A percentile compares a stretch with the other conserved stretches of the same genome.
phyloP scores from a whole-genome alignment of 2,797 vertebrate genomes.

The Pyrocephalus nanus region DNA sequence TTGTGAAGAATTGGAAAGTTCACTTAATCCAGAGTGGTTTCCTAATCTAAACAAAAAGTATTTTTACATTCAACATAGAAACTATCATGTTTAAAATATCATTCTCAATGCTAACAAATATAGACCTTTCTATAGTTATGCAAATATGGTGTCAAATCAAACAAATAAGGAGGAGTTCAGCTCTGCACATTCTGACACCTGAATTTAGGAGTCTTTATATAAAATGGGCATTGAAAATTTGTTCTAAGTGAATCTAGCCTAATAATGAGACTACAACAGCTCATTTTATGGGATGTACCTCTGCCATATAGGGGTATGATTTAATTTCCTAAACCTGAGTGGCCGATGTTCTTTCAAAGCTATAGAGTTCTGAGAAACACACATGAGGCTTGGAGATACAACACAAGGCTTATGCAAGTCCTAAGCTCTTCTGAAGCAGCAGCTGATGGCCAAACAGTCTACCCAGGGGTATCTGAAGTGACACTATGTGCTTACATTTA shows the following conservation, averaged over 20 bases:
- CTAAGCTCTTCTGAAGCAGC: background rate
- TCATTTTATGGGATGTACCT: background rate
- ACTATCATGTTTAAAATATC: background rate
- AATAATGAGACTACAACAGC: background rate
- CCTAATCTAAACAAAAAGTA: background rate
- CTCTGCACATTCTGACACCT: background rate
- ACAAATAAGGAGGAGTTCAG: background rate
- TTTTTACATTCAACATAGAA: background rate
- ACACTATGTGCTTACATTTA: background rate
- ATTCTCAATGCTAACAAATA: background rate
- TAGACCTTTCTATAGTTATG: background rate
- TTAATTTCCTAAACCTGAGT: background rate
- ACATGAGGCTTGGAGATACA: background rate
- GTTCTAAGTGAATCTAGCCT: background rate
- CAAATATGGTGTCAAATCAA: background rate
- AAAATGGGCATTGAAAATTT: background rate
- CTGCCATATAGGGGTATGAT: background rate
- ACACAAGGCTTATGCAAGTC: background rate
- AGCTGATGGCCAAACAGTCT: background rate
- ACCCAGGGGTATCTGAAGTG: background rate
- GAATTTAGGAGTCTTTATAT: background rate
- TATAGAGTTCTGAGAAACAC: background rate
- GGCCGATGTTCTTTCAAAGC: background rate
- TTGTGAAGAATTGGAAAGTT: background rate
- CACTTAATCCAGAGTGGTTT: background rate